Evolutionary conservation across 2,113 vertebrate species (phyloP).

Genomic region (Egretta garzetta): DNA sequence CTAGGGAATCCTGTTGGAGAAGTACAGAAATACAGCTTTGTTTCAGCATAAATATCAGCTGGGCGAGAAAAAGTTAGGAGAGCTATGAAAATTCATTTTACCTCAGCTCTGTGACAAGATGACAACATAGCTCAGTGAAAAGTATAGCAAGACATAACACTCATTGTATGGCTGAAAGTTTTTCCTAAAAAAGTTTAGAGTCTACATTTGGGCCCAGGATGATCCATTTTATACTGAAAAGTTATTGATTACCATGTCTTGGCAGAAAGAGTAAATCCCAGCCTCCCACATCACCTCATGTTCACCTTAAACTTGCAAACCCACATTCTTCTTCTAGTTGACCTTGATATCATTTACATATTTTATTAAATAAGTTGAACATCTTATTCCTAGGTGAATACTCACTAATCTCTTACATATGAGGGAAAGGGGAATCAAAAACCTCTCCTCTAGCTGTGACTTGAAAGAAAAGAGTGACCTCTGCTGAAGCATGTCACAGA

Average conservation of each 20-base stretch:
- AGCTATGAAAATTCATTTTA: background rate
- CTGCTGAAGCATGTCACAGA: conserved; percentile 1
- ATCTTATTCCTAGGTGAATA: background rate
- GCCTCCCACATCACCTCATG: background rate
- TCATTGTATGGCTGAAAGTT: background rate
- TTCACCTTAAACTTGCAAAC: background rate
- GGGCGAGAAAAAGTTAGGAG: background rate
- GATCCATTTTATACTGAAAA: background rate
- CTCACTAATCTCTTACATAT: background rate
- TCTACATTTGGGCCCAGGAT: background rate
- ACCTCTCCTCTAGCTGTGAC: background rate
- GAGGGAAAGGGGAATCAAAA: background rate
- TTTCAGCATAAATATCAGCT: background rate
- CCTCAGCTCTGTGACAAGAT: background rate
- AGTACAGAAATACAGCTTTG: background rate
- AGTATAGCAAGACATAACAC: background rate
- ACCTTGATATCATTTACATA: background rate
- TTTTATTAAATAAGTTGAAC: background rate
- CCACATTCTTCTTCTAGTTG: background rate
- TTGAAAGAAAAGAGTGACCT: conserved; percentile 40
- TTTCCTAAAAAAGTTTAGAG: background rate
- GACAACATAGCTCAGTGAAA: background rate
- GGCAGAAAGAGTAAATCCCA: background rate
- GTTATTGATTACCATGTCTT: background rate
- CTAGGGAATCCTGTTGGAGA: background rate